Base-by-base conservation (phyloP, 2,888 invertebrate species). In the Acrocyrtus sp. region DNA sequence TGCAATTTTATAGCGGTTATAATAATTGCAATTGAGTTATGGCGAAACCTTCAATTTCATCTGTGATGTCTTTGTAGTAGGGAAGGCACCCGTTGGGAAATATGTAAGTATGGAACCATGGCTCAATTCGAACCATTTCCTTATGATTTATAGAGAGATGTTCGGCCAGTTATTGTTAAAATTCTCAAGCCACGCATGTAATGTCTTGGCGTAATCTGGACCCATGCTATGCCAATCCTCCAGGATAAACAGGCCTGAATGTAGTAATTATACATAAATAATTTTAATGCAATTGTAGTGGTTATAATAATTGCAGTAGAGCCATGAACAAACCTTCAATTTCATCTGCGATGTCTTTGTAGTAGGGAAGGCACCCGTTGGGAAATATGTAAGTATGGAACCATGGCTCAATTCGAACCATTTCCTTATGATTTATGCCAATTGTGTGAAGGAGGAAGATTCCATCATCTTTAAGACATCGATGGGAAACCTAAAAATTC, bases 171-270 rank as follows among this genome's bases (percentile, higher is more conserved):
- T 69, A 10, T 43, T 22, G 6, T 47, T 53, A 51, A 74, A 76
- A 12, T 70, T 76, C 1, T 65, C 62, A 21, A 21, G 29, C 76
- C 76, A 76, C 3, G 76, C 73, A 1, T 2, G n/a, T 1, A 70
- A n/a, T 0, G 70, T 70, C 34, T 63, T 70, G 41, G n/a, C 51
- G 29, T 62, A 70, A 41, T 63, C 70, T 8, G 6, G 29, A 12
- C 70, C 62, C 41, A 74, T 41, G 21, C 65, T 69, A 39, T 74
- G 74, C 65, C 74, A 74, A 19, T 74, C 74, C 29, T 74, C 74
- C 24, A 69, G 34, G 15, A 69, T 34, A 41, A 74, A 74, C 15
- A 69, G 41, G 1, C 65, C 69, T 26, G n/a, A n/a, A n/a, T n/a
- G n/a, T n/a, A n/a, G n/a, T n/a, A n/a, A n/a, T n/a, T n/a, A n/a